These are phyloP conservation scores for Cephus cinctus DNA, from an alignment of 1,140 invertebrate genomes.

Conservation along the genomic window DNA sequence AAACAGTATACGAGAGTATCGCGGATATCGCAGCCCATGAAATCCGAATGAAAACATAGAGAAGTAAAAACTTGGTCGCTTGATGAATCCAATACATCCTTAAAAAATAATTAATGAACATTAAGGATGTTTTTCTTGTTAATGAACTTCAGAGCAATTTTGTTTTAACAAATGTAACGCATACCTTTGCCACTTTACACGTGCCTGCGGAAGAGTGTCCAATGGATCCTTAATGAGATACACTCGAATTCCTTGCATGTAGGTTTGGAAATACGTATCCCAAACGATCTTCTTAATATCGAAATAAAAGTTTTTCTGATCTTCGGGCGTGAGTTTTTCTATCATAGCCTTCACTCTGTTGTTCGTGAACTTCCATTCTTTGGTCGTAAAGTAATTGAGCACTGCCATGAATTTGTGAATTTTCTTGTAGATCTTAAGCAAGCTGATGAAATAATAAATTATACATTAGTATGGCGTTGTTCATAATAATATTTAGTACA, in stretches of 20 bases:
- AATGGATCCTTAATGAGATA: slow-evolving; percentile 65
- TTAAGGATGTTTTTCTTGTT: neutral
- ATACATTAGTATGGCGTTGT: no score
- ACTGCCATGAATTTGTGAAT: slow-evolving; percentile 68
- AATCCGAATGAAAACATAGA: slow-evolving; percentile 37
- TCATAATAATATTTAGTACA: neutral
- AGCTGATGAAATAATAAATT: slow-evolving; percentile 49
- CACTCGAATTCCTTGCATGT: slow-evolving; percentile 60
- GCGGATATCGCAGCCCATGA: slow-evolving; percentile 34
- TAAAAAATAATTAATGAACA: slow-evolving; percentile 21
- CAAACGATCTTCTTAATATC: slow-evolving; percentile 66
- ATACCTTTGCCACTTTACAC: slow-evolving; percentile 56
- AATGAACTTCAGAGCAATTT: neutral
- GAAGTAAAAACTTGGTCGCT: slow-evolving; percentile 41
- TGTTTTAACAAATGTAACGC: slow-evolving; percentile 1
- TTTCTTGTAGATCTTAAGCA: slow-evolving; percentile 69
- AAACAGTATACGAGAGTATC: slow-evolving; percentile 4
- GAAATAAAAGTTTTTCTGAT: slow-evolving; percentile 68
- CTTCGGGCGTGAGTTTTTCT: slow-evolving; percentile 60
- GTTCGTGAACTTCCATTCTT: slow-evolving; percentile 70
- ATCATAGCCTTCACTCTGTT: slow-evolving; percentile 62
- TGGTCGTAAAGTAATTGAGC: slow-evolving; percentile 71
- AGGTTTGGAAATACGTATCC: slow-evolving; percentile 60
- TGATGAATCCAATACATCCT: slow-evolving; percentile 55
- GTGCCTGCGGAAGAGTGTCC: slow-evolving; percentile 56